Percentiles rank a stretch among this genome's conserved stretches.
phyloP scores from a whole-genome alignment of 2,797 vertebrate species.

The Arctocebus calabarensis region DNA sequence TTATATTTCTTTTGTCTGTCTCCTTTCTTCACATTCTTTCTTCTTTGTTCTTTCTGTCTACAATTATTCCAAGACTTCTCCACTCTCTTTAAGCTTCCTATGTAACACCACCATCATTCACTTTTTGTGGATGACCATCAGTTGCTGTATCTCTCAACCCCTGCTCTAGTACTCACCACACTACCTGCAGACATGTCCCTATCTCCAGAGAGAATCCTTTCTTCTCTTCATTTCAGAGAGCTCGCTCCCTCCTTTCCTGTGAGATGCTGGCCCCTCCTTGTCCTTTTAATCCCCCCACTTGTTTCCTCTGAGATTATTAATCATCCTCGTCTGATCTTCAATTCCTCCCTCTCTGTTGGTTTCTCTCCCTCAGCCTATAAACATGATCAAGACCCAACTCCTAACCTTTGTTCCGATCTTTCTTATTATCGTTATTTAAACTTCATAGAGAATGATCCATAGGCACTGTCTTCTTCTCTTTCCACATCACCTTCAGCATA shows the following conservation, averaged over 20 bases:
- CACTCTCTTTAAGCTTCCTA: background rate
- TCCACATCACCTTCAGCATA: background rate
- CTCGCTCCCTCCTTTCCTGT: background rate
- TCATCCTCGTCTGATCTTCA: background rate
- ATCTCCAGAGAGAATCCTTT: background rate
- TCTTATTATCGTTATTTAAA: background rate
- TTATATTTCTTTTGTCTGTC: background rate
- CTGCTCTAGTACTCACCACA: background rate
- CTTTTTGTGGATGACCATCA: background rate
- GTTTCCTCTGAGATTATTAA: background rate
- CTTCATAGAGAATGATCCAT: background rate
- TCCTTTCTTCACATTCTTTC: background rate
- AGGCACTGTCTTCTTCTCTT: background rate
- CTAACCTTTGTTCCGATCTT: background rate
- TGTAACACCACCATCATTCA: background rate
- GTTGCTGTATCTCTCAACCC: background rate
- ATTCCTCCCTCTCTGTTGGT: background rate
- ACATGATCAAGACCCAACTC: background rate
- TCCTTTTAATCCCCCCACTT: background rate
- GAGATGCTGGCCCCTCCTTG: background rate
- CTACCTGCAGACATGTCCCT: background rate
- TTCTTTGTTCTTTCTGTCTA: background rate
- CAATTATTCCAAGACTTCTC: background rate
- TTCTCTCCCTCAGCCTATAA: conserved; percentile 1
- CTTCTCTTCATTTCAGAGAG: background rate